Base-by-base conservation (phyloP, 2,797 vertebrate genomes). In the Chloroceryle inda region DNA sequence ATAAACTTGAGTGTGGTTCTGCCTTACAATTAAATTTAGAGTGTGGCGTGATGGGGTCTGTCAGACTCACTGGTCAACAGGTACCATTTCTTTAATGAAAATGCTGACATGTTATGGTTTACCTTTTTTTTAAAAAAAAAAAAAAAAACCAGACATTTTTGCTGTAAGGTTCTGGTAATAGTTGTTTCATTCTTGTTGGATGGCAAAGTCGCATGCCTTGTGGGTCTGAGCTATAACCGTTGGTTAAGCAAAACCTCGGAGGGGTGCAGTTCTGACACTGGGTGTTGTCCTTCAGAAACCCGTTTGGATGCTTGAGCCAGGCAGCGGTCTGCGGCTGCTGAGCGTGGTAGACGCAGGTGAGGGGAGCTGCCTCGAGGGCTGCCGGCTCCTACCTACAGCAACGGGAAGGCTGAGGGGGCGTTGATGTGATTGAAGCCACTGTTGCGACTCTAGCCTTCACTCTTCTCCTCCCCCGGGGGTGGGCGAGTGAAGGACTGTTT, bases 81-180 rank as follows among this genome's bases (percentile, higher is more conserved):
- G 35, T 26, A 3, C 56, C 0, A 20, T 22, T 62, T 17, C 31
- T 35, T 38, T 35, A 3, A 16, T 1, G 9, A 26, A 31, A 27
- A 11, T 10, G 40, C 31, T 13, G 38, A 5, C 1, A 0, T 2
- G 4, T 10, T 50, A 1, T 2, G 11, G 24, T 79, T 11, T 37
- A 26, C 29, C 45, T 31, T 2, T 3, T 12, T 37, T 85, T 40
- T 8, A 4, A n/a, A 53, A 26, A 29, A 35, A 24, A 11, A 23
- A 66, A 14, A 49, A 47, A 12, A 22, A 23, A 13, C 35, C n/a
- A n/a, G 35, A 37, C 35, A 37, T 37, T 37, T 37, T 37, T 37
- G 35, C 37, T 37, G 37, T 35, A 37, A 37, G 37, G 4, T 14
- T 2, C 20, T 4, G 38, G 10, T 24, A 3, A 0, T 15, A 0